Conservation (phyloP, 2,888 invertebrate species). For the Scaptomyza caliginosa region DNA sequence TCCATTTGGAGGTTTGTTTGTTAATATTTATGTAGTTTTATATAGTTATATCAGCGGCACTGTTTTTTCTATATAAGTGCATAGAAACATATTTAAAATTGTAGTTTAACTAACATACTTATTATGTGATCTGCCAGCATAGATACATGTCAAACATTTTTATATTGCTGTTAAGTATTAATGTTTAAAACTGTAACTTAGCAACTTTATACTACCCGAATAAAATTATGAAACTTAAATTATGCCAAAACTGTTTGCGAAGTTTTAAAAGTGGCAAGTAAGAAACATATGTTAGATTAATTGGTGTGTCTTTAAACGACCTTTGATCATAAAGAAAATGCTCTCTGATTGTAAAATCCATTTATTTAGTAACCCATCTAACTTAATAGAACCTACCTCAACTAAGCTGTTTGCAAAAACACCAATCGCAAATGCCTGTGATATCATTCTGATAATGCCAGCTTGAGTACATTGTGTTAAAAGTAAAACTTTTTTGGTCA, state of each 20-base stretch:
- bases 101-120: constrained; percentile 13
- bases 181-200: constrained; percentile 18
- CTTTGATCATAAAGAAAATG: no score
- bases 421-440: not conserved
- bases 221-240: not conserved
- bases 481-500: not conserved
- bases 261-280: no score
- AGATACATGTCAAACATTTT: constrained; percentile 25
- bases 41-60: constrained; percentile 21
- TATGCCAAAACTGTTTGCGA: not conserved
- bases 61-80: constrained; percentile 3
- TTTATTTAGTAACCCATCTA: no score
- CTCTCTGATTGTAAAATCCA: no score
- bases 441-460: not conserved
- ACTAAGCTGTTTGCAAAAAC: not conserved
- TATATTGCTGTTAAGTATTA: constrained; percentile 21
- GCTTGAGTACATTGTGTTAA: not conserved
- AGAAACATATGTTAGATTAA: no score
- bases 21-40: constrained; percentile 23
- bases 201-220: constrained; percentile 2
- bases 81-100: not conserved
- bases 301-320: no score
- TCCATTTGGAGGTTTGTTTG: constrained; percentile 7
- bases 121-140: constrained; percentile 14
- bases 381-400: constrained; percentile 22